Evolutionary conservation across 2,797 vertebrate species (phyloP), one percentile per base, ranked within the genome.

Genomic region (Gobio occitaniae): DNA sequence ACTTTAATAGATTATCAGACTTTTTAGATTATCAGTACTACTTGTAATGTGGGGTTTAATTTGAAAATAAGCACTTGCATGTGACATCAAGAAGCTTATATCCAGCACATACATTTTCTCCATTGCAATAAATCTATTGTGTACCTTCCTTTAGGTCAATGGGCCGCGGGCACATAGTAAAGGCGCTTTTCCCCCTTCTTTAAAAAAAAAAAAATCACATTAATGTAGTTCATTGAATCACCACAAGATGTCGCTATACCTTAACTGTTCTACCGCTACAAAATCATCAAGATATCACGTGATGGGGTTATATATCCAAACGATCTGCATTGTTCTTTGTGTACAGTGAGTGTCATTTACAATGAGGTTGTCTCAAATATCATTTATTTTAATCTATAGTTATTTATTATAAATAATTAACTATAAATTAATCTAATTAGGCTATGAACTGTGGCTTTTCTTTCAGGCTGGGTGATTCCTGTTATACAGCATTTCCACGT

Each of bases 201-300:
- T 32, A 54, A 54, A 61, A 4, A 48, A 48, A 48, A 48, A 13
- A 48, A 10, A 61, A 44, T 2, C 17, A 56, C 15, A 10, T 29
- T 11, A 6, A 0, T 72, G 54, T 61, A 85, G 59, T 91, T 83
- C 86, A 17, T 17, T 4, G 41, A 3, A 1, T 25, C 0, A 50
- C 93, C 94, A 94, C 89, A 72, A 92, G 95, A 90, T 94, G 95
- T 92, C 93, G 90, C 92, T 91, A 89, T 59, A 82, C 76, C 78
- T 66, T 59, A 80, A 84, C 36, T 15, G 38, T n/a, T 71, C 41
- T 25, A 29, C 8, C 12, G 16, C 11, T 16, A 56, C 44, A 61
- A 66, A 54, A 15, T 84, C 48, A 54, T 10, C 41, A 48, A 32
- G 6, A 44, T 41, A 25, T 25, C 32, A 2, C 17, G 52, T 25